Evolutionary conservation across 2,113 vertebrate genomes (phyloP).

Genomic region (Oxyura jamaicensis): DNA sequence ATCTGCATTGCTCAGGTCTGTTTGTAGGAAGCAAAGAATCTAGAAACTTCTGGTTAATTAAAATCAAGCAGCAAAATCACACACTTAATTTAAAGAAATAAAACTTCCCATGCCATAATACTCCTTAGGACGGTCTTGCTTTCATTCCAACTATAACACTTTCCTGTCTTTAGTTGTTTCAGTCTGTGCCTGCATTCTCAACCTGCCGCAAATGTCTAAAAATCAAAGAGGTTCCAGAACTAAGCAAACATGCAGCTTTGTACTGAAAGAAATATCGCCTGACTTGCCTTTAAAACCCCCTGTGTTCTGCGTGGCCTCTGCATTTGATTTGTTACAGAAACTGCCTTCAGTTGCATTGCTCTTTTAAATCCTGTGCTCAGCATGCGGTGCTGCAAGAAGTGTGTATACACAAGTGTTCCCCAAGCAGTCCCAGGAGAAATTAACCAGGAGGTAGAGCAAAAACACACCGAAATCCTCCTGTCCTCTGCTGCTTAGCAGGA

Average conservation of each 20-base stretch:
- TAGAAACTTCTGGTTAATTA: background rate
- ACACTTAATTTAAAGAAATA: background rate
- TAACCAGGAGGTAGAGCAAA: background rate
- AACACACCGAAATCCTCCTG: background rate
- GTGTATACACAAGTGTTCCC: rapidly evolving
- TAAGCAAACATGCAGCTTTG: background rate
- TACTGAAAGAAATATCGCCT: background rate
- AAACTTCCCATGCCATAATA: background rate
- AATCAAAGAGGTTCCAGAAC: background rate
- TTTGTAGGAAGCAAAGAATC: background rate
- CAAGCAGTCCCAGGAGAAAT: background rate
- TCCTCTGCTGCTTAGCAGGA: background rate
- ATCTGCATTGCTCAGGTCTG: background rate
- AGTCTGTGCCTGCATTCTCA: background rate
- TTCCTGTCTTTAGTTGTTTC: background rate
- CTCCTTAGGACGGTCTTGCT: background rate
- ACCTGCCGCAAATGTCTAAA: background rate
- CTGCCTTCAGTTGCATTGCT: background rate
- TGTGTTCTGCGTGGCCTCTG: background rate
- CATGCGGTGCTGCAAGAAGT: background rate
- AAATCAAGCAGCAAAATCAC: background rate
- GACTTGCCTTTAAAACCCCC: background rate
- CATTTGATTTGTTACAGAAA: background rate
- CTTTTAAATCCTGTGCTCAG: background rate
- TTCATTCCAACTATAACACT: background rate